Conservation (phyloP, 2,888 invertebrate genomes). For the Xylota segnis region DNA sequence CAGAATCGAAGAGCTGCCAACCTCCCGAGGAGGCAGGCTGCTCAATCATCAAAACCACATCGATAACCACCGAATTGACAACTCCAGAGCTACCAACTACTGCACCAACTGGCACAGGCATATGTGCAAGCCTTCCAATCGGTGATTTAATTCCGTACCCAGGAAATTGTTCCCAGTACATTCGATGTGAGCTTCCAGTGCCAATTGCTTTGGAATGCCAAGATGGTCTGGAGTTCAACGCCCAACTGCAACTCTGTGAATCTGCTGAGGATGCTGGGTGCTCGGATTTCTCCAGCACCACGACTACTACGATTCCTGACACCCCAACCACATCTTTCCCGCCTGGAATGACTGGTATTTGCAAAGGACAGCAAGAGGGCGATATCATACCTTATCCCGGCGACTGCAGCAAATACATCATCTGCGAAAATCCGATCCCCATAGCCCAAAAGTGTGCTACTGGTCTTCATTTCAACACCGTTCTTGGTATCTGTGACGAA, state of each 20-base stretch:
- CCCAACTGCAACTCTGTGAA: constrained; percentile 78
- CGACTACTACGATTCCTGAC: constrained; percentile 55
- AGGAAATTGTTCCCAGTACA: constrained; percentile 79
- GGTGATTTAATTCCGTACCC: constrained; percentile 79
- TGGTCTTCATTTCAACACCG: constrained; percentile 78
- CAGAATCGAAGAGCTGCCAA: constrained; percentile 77
- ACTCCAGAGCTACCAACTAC: background rate
- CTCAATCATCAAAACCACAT: constrained; percentile 80
- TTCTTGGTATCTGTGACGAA: constrained; percentile 79
- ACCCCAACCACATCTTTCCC: constrained; percentile 47
- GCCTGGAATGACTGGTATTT: constrained; percentile 71
- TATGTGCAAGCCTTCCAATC: constrained; percentile 73
- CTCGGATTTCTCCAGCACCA: constrained; percentile 80
- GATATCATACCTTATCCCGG: constrained; percentile 76
- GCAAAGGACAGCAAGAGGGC: constrained; percentile 58
- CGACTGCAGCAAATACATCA: constrained; percentile 77
- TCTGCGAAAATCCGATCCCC: constrained; percentile 76
- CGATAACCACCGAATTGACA: constrained; percentile 7
- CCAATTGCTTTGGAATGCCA: constrained; percentile 86
- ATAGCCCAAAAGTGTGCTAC: constrained; percentile 34
- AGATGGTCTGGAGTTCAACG: constrained; percentile 84
- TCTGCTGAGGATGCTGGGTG: constrained; percentile 79
- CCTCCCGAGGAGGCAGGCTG: constrained; percentile 79
- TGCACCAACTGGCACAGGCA: constrained; percentile 35
- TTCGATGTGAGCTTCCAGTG: constrained; percentile 79